A percentile compares a stretch with the other conserved stretches of the same genome.
Conservation (phyloP, 2,797 vertebrate species). For the Cichlasoma orientale region DNA sequence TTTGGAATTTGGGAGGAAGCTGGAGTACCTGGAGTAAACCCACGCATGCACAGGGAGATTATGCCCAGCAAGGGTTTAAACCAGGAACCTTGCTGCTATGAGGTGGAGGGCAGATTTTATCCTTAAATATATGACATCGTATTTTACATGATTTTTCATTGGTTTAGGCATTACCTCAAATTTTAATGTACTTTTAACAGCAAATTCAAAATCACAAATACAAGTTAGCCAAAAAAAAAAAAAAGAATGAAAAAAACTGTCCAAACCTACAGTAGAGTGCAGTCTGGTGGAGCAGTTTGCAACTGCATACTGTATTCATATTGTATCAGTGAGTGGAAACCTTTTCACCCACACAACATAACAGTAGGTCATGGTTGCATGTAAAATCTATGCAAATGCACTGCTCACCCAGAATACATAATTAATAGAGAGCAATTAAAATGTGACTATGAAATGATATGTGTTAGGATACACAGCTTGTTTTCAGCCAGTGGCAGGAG, state of each 20-base stretch:
- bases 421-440: constrained; percentile 76
- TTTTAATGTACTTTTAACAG: background rate
- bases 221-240: background rate
- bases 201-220: background rate
- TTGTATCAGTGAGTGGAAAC: constrained; percentile 57
- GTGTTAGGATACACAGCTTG: constrained; percentile 17
- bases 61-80: too few relatives aligned
- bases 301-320: constrained; percentile 62
- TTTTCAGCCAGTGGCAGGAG: constrained; percentile 9
- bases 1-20: too few relatives aligned
- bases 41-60: too few relatives aligned
- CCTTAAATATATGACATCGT: too few relatives aligned
- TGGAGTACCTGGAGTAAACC: too few relatives aligned
- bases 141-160: too few relatives aligned
- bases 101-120: too few relatives aligned
- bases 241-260: background rate
- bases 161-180: background rate
- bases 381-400: constrained; percentile 75
- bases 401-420: constrained; percentile 67
- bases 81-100: too few relatives aligned
- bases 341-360: constrained; percentile 65
- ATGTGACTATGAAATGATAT: constrained; percentile 55
- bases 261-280: constrained; percentile 1
- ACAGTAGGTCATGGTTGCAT: constrained; percentile 62
- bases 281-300: constrained; percentile 9